Conservation (phyloP, 2,113 vertebrate genomes). For the Pangasianodon hypophthalmus region DNA sequence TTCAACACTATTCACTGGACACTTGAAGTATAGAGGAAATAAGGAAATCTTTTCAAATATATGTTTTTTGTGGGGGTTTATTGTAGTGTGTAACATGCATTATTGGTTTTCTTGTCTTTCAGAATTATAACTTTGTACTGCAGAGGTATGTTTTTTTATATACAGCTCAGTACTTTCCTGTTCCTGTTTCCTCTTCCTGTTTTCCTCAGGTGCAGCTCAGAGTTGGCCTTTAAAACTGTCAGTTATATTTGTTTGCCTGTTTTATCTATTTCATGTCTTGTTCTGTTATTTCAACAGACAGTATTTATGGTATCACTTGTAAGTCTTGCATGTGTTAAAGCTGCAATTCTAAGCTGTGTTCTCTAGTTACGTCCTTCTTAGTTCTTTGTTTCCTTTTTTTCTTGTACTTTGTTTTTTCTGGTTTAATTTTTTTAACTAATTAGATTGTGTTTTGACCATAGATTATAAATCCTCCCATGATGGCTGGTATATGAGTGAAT, state of each 20-base stretch:
- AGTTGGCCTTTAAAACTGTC: neutral
- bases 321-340: neutral
- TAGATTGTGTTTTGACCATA: neutral
- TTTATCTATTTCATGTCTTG: neutral
- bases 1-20: neutral
- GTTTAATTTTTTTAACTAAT: neutral
- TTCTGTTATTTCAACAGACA: neutral
- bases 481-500: neutral
- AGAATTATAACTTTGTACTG: constrained; percentile 49
- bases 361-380: neutral
- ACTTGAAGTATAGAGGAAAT: neutral
- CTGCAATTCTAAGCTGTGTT: neutral
- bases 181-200: neutral
- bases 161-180: neutral
- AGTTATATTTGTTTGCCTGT: neutral
- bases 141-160: constrained; percentile 46
- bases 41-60: neutral
- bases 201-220: neutral
- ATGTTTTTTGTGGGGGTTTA: neutral
- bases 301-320: neutral
- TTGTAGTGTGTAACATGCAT: neutral
- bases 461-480: neutral
- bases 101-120: constrained; percentile 14
- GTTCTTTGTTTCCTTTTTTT: neutral
- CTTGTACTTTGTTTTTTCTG: neutral